Base-by-base conservation (phyloP, 2,797 vertebrate species). In the Linurgus olivaceus region DNA sequence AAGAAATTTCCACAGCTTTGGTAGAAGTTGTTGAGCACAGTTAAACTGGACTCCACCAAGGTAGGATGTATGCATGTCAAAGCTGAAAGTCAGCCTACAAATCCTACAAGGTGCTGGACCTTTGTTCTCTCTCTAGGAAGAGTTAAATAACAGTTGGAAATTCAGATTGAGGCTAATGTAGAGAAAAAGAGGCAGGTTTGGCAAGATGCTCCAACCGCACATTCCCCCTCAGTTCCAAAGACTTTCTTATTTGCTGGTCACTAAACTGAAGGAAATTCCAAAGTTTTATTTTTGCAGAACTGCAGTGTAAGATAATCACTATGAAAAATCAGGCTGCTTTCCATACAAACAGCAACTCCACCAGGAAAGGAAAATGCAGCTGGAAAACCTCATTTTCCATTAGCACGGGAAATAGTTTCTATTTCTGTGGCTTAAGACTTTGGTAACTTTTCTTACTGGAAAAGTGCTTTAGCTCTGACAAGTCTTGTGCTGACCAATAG, bases 241-340 rank as follows among this genome's bases (percentile, higher is more conserved):
- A 77, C 67, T 74, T 88, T 93, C 77, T 96, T 71, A 83, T 88
- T 94, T 94, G 86, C 89, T 92, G 66, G 19, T 94, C 85, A 91
- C 82, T 94, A 83, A 95, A 91, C 73, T 85, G 91, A 95, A 96
- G 91, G 88, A 97, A 97, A 97, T 96, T 95, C 94, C 95, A 89
- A 81, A 70, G 94, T 83, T 90, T 58, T 81, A 78, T 76, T 94
- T 90, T 65, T 86, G 72, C 75, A 70, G 72, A 81, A 76, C 88
- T 89, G 84, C 38, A 51, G 58, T 83, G 67, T 35, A 90, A 95
- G 84, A 96, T 50, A 93, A 95, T 91, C 89, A 40, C 83, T 92
- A 79, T 77, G 91, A 84, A 97, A 95, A 94, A 93, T 91, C 72
- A 76, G 66, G 78, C 95, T 91, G 84, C 77, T 95, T 66, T 86